Conservation (phyloP, 2,113 vertebrate species). For the Hippocampus guttulatus region DNA sequence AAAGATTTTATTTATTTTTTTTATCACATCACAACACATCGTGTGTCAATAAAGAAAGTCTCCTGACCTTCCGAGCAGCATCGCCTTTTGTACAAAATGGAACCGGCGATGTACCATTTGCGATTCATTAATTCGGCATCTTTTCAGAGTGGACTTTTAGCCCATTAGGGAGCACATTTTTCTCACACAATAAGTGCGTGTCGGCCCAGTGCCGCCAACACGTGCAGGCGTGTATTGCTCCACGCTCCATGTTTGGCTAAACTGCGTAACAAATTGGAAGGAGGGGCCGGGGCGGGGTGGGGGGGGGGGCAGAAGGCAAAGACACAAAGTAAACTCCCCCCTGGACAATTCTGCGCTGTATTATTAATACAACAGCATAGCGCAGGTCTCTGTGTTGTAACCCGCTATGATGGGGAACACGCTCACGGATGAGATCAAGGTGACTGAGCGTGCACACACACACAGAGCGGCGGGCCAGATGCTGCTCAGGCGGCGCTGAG, state of each 20-base stretch:
- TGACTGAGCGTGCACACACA: conserved; percentile 61
- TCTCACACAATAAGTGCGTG: conserved; percentile 30
- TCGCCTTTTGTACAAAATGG: background rate
- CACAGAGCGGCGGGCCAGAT: conserved; percentile 49
- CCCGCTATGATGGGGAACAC: conserved; percentile 65
- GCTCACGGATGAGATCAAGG: conserved; percentile 69
- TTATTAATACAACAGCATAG: conserved; percentile 70
- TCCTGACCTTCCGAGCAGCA: background rate
- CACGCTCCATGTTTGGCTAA: conserved; percentile 71
- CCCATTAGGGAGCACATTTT: conserved; percentile 1
- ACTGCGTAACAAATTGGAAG: conserved; percentile 72
- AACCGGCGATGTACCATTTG: background rate
- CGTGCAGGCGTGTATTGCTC: conserved; percentile 34
- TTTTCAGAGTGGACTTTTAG: conserved; percentile 7
- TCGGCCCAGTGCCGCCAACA: conserved; percentile 25
- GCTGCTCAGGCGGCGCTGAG: conserved; percentile 42
- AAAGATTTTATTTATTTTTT: background rate
- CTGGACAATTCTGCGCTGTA: conserved; percentile 68
- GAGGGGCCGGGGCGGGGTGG: background rate
- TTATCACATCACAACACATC: background rate
- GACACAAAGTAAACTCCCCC: conserved; percentile 64
- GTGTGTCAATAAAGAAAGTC: background rate
- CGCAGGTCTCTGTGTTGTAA: conserved; percentile 48
- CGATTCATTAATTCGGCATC: conserved; percentile 15
- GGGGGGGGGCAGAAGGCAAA: conserved; percentile 27